Conservation (phyloP, 2,113 vertebrate genomes). For the Chlorodrepanis virens region DNA sequence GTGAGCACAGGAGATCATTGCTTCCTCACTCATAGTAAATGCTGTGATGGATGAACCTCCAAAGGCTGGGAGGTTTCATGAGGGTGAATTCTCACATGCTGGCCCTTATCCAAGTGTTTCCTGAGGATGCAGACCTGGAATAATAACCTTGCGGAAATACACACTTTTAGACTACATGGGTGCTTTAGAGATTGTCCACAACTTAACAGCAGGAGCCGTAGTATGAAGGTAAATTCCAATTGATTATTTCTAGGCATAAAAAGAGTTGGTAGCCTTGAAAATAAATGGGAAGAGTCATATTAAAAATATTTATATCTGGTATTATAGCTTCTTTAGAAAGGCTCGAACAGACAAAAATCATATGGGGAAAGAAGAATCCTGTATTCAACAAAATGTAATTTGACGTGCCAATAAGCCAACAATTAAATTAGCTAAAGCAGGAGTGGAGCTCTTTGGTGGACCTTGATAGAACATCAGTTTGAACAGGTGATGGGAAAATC, state of each 20-base stretch:
- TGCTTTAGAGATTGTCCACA: not conserved
- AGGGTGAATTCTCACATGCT: not conserved
- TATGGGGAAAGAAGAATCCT: not conserved
- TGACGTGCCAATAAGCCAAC: not conserved
- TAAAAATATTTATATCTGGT: not conserved
- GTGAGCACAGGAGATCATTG: not conserved
- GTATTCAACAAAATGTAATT: not conserved
- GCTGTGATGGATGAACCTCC: not conserved
- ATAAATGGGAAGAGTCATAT: not conserved
- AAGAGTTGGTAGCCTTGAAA: not conserved
- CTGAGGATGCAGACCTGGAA: not conserved
- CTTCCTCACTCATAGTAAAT: not conserved
- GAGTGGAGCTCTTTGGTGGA: not conserved
- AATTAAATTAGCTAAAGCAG: not conserved
- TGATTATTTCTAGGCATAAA: not conserved
- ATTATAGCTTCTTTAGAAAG: not conserved
- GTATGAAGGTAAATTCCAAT: not conserved
- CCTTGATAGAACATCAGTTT: not conserved
- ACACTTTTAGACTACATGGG: not conserved
- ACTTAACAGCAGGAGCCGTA: not conserved
- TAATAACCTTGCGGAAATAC: not conserved
- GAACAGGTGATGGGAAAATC: not conserved
- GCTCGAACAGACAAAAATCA: not conserved
- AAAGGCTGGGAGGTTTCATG: not conserved
- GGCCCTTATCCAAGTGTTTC: not conserved